Conservation (phyloP, 1,140 invertebrate genomes). For the Dufourea novaeangliae region DNA sequence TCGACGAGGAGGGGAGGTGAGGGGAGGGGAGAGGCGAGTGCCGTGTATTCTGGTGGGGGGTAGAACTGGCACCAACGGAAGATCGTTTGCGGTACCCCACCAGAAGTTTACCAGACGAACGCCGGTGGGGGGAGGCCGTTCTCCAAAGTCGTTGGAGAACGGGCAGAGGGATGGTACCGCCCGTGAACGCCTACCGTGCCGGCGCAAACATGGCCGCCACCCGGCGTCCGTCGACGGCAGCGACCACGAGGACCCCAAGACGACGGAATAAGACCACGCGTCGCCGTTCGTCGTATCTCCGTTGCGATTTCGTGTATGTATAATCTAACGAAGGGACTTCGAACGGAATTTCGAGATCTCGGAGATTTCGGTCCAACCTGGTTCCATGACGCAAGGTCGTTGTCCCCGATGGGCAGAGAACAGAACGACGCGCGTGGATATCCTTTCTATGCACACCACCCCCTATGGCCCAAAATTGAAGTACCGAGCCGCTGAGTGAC, state of each 20-base stretch:
- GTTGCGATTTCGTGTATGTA: background rate
- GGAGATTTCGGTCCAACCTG: too few species aligned
- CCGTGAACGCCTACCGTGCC: conserved; percentile 78
- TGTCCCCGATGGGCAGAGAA: background rate
- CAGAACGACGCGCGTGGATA: background rate
- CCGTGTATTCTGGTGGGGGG: conserved; percentile 38
- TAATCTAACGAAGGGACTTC: background rate
- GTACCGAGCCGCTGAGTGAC: conserved; percentile 17
- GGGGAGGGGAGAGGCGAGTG: conserved; percentile 10
- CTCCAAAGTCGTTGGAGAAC: conserved; percentile 76
- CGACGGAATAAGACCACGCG: background rate
- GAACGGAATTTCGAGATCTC: background rate
- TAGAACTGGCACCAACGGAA: conserved; percentile 72
- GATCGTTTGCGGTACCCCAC: conserved; percentile 65
- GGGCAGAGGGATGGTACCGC: conserved; percentile 55
- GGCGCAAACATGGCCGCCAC: conserved; percentile 81
- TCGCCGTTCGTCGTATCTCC: background rate
- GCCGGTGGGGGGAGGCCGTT: conserved; percentile 70
- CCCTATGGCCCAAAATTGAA: conserved; percentile 57
- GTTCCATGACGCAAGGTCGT: too few species aligned
- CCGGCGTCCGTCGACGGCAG: conserved; percentile 24
- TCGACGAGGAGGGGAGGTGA: background rate
- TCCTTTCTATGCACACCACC: background rate
- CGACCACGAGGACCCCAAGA: conserved; percentile 7
- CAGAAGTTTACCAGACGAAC: conserved; percentile 35